Conservation (phyloP, 2,888 invertebrate species). For the Tubiluchus corallicola region DNA sequence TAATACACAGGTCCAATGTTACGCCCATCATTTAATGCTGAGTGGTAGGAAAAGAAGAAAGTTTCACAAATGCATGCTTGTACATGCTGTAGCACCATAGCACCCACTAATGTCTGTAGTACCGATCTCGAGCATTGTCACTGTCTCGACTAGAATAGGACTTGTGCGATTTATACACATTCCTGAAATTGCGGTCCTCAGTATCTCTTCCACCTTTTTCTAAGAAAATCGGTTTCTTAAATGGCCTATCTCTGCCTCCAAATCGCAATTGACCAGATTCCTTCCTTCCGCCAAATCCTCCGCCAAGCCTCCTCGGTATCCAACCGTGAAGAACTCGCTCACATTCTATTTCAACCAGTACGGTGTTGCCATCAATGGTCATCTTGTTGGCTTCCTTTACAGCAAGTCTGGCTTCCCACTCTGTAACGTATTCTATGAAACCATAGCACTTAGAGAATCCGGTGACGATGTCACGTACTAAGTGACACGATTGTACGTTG, state of each 20-base stretch:
- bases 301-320: conserved; percentile 65
- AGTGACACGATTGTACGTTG: conserved; percentile 39
- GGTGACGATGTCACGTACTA: conserved; percentile 62
- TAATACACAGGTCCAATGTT: too few species aligned
- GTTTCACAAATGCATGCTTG: too few species aligned
- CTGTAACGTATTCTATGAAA: conserved; percentile 56
- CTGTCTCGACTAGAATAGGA: too few species aligned
- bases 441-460: conserved; percentile 63
- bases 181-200: too few species aligned
- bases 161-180: too few species aligned
- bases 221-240: conserved; percentile 32
- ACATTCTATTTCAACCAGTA: conserved; percentile 58
- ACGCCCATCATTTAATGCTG: too few species aligned
- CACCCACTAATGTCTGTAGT: too few species aligned
- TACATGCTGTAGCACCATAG: too few species aligned
- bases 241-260: conserved; percentile 59
- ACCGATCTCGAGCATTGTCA: too few species aligned
- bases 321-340: conserved; percentile 52
- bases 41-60: too few species aligned
- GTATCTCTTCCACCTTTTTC: too few species aligned
- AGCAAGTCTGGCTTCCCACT: conserved; percentile 41
- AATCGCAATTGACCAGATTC: conserved; percentile 72
- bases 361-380: conserved; percentile 43
- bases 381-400: conserved; percentile 39
- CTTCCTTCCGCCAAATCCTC: conserved; percentile 66